Base-by-base conservation (phyloP, 2,113 vertebrate genomes). In the Colinus virginianus region DNA sequence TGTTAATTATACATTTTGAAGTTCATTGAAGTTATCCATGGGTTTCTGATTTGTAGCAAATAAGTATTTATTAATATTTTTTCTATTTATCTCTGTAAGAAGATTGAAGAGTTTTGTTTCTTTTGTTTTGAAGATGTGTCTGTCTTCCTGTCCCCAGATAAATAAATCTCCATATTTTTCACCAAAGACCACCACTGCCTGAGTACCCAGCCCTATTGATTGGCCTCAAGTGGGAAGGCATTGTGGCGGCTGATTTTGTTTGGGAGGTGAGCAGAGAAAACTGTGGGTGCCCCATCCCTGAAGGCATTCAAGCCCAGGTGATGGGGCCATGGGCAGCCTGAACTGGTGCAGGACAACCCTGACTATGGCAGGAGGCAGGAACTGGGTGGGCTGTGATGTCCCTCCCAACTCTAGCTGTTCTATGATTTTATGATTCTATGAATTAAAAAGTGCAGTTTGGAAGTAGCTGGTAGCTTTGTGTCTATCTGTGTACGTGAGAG, bases 121-220 rank as follows among this genome's bases (percentile, higher is more conserved):
- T 40, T 48, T 38, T 48, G 36, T 40, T 63, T 63, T 40, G 4
- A 25, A 79, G 14, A n/a, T 8, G 23, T 13, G n/a, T 7, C 26
- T 59, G 1, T 49, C 5, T 66, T 3, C 4, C 23, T 58, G 3
- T 43, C 5, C 2, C 6, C 7, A 23, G 6, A 16, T 48, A 82
- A 76, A 49, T 8, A 28, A 68, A 26, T 58, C 9, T 67, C 43
- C 43, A 82, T 16, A n/a, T 11, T 5, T 46, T 28, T 3, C 19
- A 26, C 23, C 0, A 0, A 32, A 23, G 23, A 40, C 11, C 42
- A 40, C 22, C 4, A 0, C 2, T 30, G 7, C 26, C 49, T 9
- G 6, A 11, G 20, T 5, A 1, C 21, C 42, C 61, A 14, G 18
- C 11, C 45, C 2, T 0, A 4, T 6, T 0, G 0, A 30, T 58